Evolutionary conservation across 2,113 vertebrate species (phyloP), one percentile per base, ranked within the genome.

Genomic region (Strigops habroptila): DNA sequence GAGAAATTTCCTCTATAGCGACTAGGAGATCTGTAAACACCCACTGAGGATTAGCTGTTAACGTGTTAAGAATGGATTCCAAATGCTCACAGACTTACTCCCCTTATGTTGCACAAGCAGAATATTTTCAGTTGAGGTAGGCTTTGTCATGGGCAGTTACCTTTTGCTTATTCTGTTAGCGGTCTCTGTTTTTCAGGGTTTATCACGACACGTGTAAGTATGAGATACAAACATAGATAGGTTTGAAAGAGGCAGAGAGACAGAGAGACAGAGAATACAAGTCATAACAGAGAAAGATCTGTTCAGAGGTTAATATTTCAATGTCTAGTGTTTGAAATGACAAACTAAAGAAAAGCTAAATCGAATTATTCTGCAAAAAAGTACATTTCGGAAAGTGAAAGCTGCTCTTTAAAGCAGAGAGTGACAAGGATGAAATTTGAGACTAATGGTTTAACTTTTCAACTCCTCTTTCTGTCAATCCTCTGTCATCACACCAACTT

Each of bases 391-490:
- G 27, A 86, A 92, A 78, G 27, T 68, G 51, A 93, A 95, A 91
- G 9, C 19, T 74, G 2, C 11, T 93, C 13, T 91, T 90, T 86
- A 83, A 39, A 93, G 21, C 4, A 31, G 6, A 37, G 46, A 95
- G 46, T 74, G 79, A 95, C 85, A 95, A 78, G 76, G 68, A 81
- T 94, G 79, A 93, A 95, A 91, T 95, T 86, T 88, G 75, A 94
- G 68, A 92, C 86, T 89, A 91, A 89, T 49, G 41, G 59, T 18
- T 95, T 94, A 90, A 71, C 51, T 95, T 95, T 59, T 91, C 49
- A 94, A 79, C 49, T 88, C 43, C 77, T 83, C 76, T 90, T 96
- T 93, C 76, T 94, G 85, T 88, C 75, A 95, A 88, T 14, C 12
- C 65, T 91, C 73, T 95, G 86, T 85, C 85, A 91, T 86, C 49